Conservation (phyloP, 2,888 invertebrate genomes). For the Mesoligia furuncula region DNA sequence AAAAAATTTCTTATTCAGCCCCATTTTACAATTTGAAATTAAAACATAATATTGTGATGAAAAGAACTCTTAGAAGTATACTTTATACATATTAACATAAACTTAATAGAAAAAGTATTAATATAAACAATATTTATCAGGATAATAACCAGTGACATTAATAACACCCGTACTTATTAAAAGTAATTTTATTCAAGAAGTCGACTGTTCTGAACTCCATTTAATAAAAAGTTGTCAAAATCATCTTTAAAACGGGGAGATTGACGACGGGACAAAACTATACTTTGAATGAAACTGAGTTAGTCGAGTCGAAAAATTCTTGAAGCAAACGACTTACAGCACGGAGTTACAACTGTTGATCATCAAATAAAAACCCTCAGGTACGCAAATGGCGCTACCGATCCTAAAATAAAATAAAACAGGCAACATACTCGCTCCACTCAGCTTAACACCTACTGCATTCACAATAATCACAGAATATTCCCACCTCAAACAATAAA, state of each 20-base stretch:
- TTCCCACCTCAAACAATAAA: conserved; percentile 41
- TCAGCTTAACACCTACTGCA: conserved; percentile 58
- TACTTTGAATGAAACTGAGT: neutral
- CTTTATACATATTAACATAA: conserved; percentile 37
- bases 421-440: conserved; percentile 15
- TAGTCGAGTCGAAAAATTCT: neutral
- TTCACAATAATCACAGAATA: conserved; percentile 67
- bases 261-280: neutral
- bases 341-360: conserved; percentile 9
- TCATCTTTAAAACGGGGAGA: neutral
- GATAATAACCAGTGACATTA: conserved; percentile 35
- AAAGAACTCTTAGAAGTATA: conserved; percentile 13
- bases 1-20: conserved; percentile 6
- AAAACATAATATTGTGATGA: conserved; percentile 13
- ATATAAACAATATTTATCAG: conserved; percentile 34
- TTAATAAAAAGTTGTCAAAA: neutral
- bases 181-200: neutral
- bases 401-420: conserved; percentile 19
- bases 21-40: conserved; percentile 27
- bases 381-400: conserved; percentile 37
- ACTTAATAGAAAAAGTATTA: conserved; percentile 39
- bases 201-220: neutral
- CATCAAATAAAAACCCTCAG: conserved; percentile 41
- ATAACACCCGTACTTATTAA: neutral
- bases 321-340: neutral